Evolutionary conservation across 2,113 vertebrate species (phyloP), one percentile per base, ranked within the genome.

Genomic region (Alouatta palliata): DNA sequence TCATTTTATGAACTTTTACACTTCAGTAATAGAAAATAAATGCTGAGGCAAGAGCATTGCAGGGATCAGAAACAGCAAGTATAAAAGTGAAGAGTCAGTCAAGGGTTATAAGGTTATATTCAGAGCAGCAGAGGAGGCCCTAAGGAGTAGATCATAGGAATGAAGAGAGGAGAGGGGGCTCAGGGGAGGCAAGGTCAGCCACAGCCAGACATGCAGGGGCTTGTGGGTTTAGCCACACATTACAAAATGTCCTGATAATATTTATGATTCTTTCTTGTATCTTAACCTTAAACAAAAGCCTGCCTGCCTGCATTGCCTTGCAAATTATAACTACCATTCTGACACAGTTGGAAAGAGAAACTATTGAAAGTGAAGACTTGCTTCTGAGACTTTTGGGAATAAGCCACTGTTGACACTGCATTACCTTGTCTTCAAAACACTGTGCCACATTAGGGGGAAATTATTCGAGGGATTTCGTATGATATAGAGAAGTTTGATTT

Each of bases 181-280:
- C 12, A 21, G 1, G 20, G 21, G 1, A 32, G 8, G 2, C 4
- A 6, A 25, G 35, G 8, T 10, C 8, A 16, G 27, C 19, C 14
- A 16, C 35, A 80, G 43, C 14, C 66, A 64, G 43, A 68, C 10
- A 19, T 10, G 0, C 11, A 23, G n/a, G 75, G n/a, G 52, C 21
- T 47, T 30, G 20, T 0, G 1, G 23, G 21, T 20, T 27, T n/a
- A 21, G 47, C 27, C 19, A 45, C 5, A 30, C 5, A 32, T 45
- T 61, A 25, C 45, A 45, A 87, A 32, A 45, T 11, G 52, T 4
- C 21, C 66, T 1, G n/a, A 32, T 54, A 3, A n/a, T 64, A 37
- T 3, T 13, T 37, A 35, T 9, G 20, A 13, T 30, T 79, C n/a
- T 84, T 47, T 47, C 40, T 68, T 61, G 27, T 56, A 25, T 43